Evolutionary conservation across 2,797 vertebrate species (phyloP).

Genomic region (Phoxinus dragarum): DNA sequence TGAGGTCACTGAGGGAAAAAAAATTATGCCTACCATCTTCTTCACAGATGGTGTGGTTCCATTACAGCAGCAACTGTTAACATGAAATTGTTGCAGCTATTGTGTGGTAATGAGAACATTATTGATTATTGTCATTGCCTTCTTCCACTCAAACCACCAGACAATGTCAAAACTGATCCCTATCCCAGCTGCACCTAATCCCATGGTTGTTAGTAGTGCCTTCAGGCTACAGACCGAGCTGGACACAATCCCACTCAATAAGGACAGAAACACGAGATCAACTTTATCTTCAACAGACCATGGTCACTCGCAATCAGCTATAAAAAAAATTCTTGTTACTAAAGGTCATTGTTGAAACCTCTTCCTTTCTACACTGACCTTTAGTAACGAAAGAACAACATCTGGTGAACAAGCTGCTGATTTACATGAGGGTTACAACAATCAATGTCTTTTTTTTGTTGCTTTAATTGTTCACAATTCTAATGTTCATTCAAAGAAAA

Average conservation of each 20-base stretch:
- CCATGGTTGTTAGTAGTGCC: slow-evolving; percentile 49
- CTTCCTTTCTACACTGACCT: slow-evolving; percentile 25
- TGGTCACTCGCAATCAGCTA: slow-evolving; percentile 44
- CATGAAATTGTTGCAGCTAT: slow-evolving; percentile 61
- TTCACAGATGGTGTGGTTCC: slow-evolving; percentile 36
- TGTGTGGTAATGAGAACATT: slow-evolving; percentile 75
- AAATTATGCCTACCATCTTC: slow-evolving; percentile 34
- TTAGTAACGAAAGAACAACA: slow-evolving; percentile 30
- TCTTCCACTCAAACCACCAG: slow-evolving; percentile 62
- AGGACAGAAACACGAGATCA: slow-evolving; percentile 43
- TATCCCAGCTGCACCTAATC: slow-evolving; percentile 52
- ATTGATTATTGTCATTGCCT: slow-evolving; percentile 72
- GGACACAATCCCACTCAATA: slow-evolving; percentile 50
- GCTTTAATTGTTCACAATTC: background rate
- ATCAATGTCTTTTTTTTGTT: background rate
- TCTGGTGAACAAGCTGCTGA: slow-evolving; percentile 34
- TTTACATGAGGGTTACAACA: slow-evolving; percentile 17
- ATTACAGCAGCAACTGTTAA: slow-evolving; percentile 48
- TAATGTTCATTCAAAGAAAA: background rate
- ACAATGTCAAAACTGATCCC: slow-evolving; percentile 68
- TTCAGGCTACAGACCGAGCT: slow-evolving; percentile 52
- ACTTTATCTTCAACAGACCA: slow-evolving; percentile 68
- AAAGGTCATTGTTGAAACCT: slow-evolving; percentile 46
- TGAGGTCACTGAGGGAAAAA: slow-evolving; percentile 33
- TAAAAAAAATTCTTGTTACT: slow-evolving; percentile 28